These are phyloP conservation scores for Varecia variegata DNA, from an alignment of 2,797 vertebrate genomes.

Conservation along the genomic window DNA sequence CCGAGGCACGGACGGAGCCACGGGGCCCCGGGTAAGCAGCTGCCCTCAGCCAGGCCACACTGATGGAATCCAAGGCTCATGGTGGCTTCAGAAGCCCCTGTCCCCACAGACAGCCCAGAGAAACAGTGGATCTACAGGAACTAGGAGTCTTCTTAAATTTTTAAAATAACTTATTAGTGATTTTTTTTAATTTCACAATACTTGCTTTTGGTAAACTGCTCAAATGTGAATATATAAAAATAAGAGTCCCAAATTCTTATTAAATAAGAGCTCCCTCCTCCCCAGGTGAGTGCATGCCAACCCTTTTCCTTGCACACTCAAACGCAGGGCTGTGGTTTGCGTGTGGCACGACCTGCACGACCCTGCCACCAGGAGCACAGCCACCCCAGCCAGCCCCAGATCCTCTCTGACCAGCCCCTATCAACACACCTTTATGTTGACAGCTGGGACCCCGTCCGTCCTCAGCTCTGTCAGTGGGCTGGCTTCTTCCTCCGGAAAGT, in stretches of 20 bases:
- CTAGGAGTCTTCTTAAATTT: background rate
- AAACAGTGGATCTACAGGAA: background rate
- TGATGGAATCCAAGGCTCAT: fast-evolving
- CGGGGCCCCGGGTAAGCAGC: slow-evolving; percentile 83
- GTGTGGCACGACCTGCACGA: fast-evolving
- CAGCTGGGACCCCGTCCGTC: background rate
- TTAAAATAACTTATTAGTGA: background rate
- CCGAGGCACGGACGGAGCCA: slow-evolving; percentile 83
- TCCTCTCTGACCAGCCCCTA: background rate
- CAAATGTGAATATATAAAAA: background rate
- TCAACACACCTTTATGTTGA: background rate
- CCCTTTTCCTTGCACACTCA: background rate
- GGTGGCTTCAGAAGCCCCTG: background rate
- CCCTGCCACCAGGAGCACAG: background rate
- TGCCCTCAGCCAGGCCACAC: background rate
- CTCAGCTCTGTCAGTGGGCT: background rate
- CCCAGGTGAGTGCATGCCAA: background rate
- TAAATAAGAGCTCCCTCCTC: background rate
- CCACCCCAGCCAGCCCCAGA: background rate
- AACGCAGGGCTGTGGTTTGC: fast-evolving
- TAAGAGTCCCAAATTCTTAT: background rate
- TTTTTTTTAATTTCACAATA: background rate
- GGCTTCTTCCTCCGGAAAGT: background rate
- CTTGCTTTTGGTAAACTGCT: background rate
- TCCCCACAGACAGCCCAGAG: background rate